Conservation (phyloP, 2,113 vertebrate species). For the Coturnix japonica region DNA sequence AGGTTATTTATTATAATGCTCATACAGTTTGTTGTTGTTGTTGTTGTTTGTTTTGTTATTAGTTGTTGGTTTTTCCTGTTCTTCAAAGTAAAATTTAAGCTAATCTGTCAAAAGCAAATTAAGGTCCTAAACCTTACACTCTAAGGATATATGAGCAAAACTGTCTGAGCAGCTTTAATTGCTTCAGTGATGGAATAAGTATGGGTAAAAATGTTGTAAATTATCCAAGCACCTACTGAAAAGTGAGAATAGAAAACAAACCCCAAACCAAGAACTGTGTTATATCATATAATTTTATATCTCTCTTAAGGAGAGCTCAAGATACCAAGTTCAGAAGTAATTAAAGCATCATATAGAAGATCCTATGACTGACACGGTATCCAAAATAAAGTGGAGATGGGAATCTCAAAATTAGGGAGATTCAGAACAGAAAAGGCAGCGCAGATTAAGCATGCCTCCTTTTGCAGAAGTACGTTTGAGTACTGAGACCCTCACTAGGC, state of each 20-base stretch:
- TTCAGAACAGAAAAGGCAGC: neutral
- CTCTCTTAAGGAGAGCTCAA: neutral
- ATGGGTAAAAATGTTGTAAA: neutral
- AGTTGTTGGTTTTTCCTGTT: neutral
- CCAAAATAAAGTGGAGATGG: neutral
- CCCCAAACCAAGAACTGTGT: accelerated
- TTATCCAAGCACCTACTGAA: neutral
- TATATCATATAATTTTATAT: neutral
- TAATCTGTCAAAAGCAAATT: slow-evolving; percentile 52
- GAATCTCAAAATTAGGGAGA: neutral
- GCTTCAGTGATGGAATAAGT: neutral
- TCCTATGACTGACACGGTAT: neutral
- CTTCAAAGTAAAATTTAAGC: slow-evolving; percentile 53
- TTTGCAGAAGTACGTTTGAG: neutral
- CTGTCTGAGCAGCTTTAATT: slow-evolving; percentile 8
- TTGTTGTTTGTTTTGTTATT: neutral
- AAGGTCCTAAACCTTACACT: neutral
- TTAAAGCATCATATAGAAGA: neutral
- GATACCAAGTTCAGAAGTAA: neutral
- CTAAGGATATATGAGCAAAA: neutral
- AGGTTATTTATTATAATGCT: slow-evolving; percentile 64
- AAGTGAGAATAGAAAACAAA: neutral
- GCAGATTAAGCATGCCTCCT: neutral
- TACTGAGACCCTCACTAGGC: neutral
- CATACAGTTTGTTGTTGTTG: neutral